phyloP scores from a whole-genome alignment of 2,888 invertebrate genomes.

The Drosophila leonis region DNA sequence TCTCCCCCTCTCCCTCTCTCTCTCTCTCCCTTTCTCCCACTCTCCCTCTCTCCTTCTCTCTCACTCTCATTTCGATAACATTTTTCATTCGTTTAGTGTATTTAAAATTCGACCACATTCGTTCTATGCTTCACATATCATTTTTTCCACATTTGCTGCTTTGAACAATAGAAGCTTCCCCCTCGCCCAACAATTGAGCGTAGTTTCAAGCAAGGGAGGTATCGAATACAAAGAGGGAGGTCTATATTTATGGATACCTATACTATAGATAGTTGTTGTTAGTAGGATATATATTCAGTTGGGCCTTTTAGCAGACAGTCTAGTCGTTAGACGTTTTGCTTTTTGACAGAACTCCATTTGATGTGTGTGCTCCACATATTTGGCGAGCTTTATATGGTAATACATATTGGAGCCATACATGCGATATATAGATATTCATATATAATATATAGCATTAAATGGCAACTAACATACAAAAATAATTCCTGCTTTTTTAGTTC shows the following conservation, averaged over 20 bases:
- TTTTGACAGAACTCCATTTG: slow-evolving; percentile 43
- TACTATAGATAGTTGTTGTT: slow-evolving; percentile 25
- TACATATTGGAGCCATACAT: slow-evolving; percentile 57
- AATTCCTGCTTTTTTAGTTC: slow-evolving; percentile 10
- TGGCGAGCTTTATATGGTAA: slow-evolving; percentile 35
- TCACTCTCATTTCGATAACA: not conserved
- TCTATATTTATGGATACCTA: slow-evolving; percentile 5
- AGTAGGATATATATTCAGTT: slow-evolving; percentile 44
- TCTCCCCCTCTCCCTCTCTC: not conserved
- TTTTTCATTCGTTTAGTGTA: slow-evolving; percentile 11
- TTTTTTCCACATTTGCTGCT: slow-evolving; percentile 13
- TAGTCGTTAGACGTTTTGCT: slow-evolving; percentile 41
- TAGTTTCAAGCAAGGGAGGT: slow-evolving; percentile 55
- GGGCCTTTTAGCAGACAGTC: slow-evolving; percentile 63
- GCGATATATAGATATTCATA: slow-evolving; percentile 32
- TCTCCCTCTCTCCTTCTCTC: not conserved
- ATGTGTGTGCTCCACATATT: slow-evolving; percentile 49
- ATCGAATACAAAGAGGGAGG: not conserved
- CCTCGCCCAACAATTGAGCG: slow-evolving; percentile 35
- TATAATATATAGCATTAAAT: slow-evolving; percentile 26
- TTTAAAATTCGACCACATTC: not conserved
- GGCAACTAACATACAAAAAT: slow-evolving; percentile 41
- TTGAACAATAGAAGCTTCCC: slow-evolving; percentile 26
- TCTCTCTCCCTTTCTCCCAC: not conserved
- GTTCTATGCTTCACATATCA: slow-evolving; percentile 3